phyloP scores from a whole-genome alignment of 2,797 vertebrate species.

The Tympanoctomys barrerae region DNA sequence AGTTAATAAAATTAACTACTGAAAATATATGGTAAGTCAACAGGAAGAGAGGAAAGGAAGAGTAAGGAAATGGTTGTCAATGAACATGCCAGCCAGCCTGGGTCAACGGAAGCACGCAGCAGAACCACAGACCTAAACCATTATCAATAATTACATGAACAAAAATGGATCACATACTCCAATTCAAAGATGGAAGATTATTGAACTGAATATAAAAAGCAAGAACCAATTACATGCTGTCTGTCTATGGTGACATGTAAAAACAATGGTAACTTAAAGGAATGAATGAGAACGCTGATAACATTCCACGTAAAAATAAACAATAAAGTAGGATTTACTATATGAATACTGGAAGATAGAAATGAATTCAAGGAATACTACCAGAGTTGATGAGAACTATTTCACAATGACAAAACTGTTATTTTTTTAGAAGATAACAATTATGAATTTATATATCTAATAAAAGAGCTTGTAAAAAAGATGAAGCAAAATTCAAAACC shows the following conservation, averaged over 20 bases:
- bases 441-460: neutral
- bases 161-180: constrained; percentile 40
- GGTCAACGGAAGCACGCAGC: constrained; percentile 6
- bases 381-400: constrained; percentile 17
- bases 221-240: neutral
- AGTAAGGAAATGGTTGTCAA: neutral
- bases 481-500: constrained; percentile 18
- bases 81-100: neutral
- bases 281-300: neutral
- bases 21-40: neutral
- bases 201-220: neutral
- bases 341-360: neutral
- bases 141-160: constrained; percentile 29
- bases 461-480: constrained; percentile 15
- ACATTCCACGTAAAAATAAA: neutral
- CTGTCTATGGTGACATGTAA: constrained; percentile 6
- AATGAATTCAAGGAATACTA: constrained; percentile 12
- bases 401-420: constrained; percentile 18
- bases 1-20: neutral
- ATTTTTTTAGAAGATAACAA: neutral
- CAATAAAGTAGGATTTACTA: neutral
- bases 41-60: neutral
- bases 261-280: neutral
- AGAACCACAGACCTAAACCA: constrained; percentile 36
- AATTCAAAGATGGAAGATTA: constrained; percentile 29